Evolutionary conservation across 2,888 invertebrate genomes (phyloP).

Genomic region (Drosophila putrida): DNA sequence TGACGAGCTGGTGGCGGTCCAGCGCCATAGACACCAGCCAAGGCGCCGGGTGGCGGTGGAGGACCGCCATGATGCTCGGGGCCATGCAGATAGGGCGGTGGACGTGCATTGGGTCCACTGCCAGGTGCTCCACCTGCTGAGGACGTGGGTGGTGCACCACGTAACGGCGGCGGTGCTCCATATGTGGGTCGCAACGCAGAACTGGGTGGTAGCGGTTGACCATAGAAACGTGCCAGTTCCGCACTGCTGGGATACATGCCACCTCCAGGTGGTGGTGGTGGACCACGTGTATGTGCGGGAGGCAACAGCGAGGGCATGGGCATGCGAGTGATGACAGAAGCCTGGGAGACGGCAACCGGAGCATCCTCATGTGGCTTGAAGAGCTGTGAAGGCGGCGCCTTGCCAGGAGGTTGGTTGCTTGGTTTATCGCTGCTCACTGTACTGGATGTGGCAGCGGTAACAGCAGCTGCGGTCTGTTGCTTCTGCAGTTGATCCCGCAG

Average conservation of each 20-base stretch:
- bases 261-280: slow-evolving; percentile 35
- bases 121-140: slow-evolving; percentile 37
- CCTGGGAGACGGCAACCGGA: slow-evolving; percentile 78
- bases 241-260: slow-evolving; percentile 70
- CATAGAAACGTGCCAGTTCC: slow-evolving; percentile 79
- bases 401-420: slow-evolving; percentile 21
- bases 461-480: slow-evolving; percentile 86
- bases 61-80: slow-evolving; percentile 68
- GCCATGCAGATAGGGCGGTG: slow-evolving; percentile 68
- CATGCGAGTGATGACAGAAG: slow-evolving; percentile 89
- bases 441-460: slow-evolving; percentile 84
- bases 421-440: slow-evolving; percentile 31
- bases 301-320: slow-evolving; percentile 77
- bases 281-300: slow-evolving; percentile 58
- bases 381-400: slow-evolving; percentile 85
- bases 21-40: slow-evolving; percentile 56
- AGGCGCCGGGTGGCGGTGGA: slow-evolving; percentile 42
- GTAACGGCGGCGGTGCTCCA: slow-evolving; percentile 84
- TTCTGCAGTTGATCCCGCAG: slow-evolving; percentile 85
- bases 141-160: slow-evolving; percentile 70
- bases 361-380: slow-evolving; percentile 85
- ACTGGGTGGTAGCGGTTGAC: slow-evolving; percentile 66
- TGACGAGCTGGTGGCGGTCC: slow-evolving; percentile 83
- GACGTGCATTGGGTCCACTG: slow-evolving; percentile 50
- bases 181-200: slow-evolving; percentile 82